These are phyloP conservation scores for Molorchus minor DNA, from an alignment of 2,888 invertebrate species.

Conservation along the genomic window DNA sequence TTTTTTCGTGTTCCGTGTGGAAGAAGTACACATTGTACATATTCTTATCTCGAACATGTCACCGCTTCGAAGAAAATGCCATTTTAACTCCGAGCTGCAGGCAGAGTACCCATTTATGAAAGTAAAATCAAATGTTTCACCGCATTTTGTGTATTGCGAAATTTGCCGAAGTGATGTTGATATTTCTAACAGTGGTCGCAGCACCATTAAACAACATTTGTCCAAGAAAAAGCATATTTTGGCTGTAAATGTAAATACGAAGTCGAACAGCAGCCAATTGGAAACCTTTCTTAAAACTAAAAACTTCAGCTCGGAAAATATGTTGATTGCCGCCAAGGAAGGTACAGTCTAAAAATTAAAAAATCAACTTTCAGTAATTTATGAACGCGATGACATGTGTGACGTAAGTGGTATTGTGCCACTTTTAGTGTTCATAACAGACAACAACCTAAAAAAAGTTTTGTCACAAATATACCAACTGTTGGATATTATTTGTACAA, in stretches of 20 bases:
- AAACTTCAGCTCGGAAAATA: neutral
- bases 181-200: slow-evolving; percentile 10
- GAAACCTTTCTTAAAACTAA: neutral
- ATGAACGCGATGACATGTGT: neutral
- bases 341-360: neutral
- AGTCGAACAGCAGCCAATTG: neutral
- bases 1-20: neutral
- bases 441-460: no score
- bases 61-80: neutral
- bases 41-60: slow-evolving; percentile 4
- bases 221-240: slow-evolving; percentile 2
- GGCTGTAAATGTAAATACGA: slow-evolving; percentile 5
- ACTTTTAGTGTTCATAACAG: no score
- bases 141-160: slow-evolving; percentile 9
- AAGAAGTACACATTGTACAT: neutral
- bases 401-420: no score
- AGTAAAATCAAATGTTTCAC: neutral
- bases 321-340: slow-evolving; percentile 1
- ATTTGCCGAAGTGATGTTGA: slow-evolving; percentile 1
- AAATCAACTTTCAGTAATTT: no score
- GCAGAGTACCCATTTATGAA: neutral
- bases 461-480: no score
- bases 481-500: no score
- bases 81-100: slow-evolving; percentile 5
- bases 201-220: neutral